A percentile compares a stretch with the other conserved stretches of the same genome.
Conservation (phyloP, 2,888 invertebrate species). For the Pristionchus arcanus region DNA sequence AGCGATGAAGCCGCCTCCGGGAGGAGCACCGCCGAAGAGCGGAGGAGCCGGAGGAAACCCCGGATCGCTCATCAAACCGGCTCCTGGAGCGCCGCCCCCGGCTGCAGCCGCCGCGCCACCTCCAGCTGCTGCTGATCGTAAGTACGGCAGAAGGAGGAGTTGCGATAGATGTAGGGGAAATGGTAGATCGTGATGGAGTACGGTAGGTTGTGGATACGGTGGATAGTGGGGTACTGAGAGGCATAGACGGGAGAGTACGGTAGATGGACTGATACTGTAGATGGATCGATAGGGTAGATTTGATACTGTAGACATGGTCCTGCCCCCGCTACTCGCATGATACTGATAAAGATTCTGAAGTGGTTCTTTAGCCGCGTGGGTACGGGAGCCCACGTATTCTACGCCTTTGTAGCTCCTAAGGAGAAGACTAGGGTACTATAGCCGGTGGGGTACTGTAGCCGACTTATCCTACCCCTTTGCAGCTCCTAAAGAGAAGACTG, state of each 20-base stretch:
- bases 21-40: background rate
- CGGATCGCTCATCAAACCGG: background rate
- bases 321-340: no score
- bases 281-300: no score
- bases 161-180: background rate
- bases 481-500: slow-evolving; percentile 12
- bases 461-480: background rate
- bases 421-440: background rate
- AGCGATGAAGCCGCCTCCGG: background rate
- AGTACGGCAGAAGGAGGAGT: background rate
- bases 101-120: background rate
- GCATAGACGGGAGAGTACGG: no score
- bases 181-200: no score
- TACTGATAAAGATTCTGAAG: no score
- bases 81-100: background rate
- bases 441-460: background rate
- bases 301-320: no score
- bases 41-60: background rate
- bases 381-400: no score
- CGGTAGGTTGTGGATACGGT: no score
- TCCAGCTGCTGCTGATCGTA: background rate
- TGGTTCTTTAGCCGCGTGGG: no score
- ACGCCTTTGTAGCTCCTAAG: no score
- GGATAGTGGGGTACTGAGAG: no score
- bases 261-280: no score